Evolutionary conservation across 2,113 vertebrate genomes (phyloP).

Genomic region (Oreamnos americanus): DNA sequence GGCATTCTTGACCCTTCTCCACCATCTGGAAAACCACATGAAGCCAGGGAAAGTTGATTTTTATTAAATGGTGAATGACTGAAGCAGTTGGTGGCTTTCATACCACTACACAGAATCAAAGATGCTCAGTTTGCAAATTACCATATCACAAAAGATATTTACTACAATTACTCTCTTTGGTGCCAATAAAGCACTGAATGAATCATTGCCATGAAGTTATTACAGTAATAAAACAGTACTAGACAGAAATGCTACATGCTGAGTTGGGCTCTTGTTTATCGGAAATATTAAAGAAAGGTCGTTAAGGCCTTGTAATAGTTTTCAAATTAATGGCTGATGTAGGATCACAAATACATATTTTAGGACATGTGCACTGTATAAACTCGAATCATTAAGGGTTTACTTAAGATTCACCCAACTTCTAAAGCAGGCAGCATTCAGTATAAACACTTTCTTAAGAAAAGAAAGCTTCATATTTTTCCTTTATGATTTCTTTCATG

Average conservation of each 20-base stretch:
- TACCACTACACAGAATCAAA: background rate
- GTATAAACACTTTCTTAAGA: background rate
- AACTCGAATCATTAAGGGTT: conserved; percentile 30
- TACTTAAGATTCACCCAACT: conserved; percentile 43
- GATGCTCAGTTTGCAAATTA: conserved; percentile 46
- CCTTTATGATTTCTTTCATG: background rate
- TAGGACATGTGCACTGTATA: background rate
- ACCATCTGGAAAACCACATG: background rate
- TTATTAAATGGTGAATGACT: background rate
- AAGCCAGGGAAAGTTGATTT: background rate
- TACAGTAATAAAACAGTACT: conserved; percentile 63
- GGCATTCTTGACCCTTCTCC: background rate
- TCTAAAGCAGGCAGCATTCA: background rate
- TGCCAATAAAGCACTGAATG: conserved; percentile 51
- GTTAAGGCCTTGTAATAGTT: conserved; percentile 40
- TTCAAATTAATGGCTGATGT: background rate
- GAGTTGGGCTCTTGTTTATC: conserved; percentile 55
- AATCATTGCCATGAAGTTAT: conserved; percentile 57
- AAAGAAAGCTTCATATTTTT: background rate
- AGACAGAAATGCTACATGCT: conserved; percentile 44
- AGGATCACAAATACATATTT: conserved; percentile 49
- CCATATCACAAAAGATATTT: conserved; percentile 28
- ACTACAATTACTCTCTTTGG: background rate
- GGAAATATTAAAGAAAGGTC: conserved; percentile 39
- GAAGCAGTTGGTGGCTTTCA: background rate